A percentile compares a stretch with the other conserved stretches of the same genome.
Conservation (phyloP, 2,888 invertebrate species). For the Tachina lurida region DNA sequence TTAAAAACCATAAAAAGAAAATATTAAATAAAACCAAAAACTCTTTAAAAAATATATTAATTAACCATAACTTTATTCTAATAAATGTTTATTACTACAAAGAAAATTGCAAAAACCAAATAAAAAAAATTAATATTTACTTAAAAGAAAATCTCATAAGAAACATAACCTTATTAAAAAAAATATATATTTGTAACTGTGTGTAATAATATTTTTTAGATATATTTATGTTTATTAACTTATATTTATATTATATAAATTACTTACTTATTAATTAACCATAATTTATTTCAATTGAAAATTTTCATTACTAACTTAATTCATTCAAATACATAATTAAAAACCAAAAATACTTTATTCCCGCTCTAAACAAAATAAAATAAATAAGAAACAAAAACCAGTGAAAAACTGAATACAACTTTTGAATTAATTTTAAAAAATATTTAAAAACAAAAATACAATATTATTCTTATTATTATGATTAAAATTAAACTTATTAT, state of each 20-base stretch:
- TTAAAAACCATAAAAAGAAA: constrained; percentile 49
- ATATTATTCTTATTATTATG: constrained; percentile 58
- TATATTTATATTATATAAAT: constrained; percentile 64
- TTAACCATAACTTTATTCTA: constrained; percentile 71
- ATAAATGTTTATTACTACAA: constrained; percentile 70
- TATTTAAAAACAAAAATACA: constrained; percentile 20
- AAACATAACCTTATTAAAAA: constrained; percentile 50
- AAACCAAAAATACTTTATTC: constrained; percentile 49
- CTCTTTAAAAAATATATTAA: constrained; percentile 57
- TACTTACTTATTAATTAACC: constrained; percentile 64
- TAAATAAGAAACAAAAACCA: constrained; percentile 27
- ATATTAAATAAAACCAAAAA: constrained; percentile 55
- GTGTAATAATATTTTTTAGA: constrained; percentile 70
- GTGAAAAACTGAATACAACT: constrained; percentile 32
- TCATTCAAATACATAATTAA: constrained; percentile 50
- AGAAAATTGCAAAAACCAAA: constrained; percentile 49
- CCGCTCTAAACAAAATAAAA: constrained; percentile 23
- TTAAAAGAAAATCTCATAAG: constrained; percentile 48
- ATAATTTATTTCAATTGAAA: constrained; percentile 65
- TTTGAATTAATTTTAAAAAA: constrained; percentile 57
- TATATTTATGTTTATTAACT: constrained; percentile 68
- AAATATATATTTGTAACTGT: constrained; percentile 71
- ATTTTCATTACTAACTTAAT: constrained; percentile 59
- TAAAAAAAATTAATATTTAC: constrained; percentile 61
- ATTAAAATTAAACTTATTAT: constrained; percentile 60